phyloP scores from a whole-genome alignment of 2,797 vertebrate species.

The Lithobates sylvaticus region DNA sequence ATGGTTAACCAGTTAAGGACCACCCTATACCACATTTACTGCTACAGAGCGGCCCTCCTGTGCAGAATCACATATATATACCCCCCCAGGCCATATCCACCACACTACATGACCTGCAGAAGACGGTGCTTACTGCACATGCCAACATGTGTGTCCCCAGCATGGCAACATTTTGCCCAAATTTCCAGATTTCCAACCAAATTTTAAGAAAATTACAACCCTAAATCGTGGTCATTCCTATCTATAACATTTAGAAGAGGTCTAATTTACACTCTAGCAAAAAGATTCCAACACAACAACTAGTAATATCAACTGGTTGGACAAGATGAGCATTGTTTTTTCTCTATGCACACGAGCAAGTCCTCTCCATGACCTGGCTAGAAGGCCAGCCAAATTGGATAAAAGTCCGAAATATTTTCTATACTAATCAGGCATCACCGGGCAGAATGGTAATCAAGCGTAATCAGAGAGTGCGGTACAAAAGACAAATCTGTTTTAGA shows the following conservation, averaged over 20 bases:
- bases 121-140: too few species aligned
- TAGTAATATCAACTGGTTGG: not conserved
- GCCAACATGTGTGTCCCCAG: too few species aligned
- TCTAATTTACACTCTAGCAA: not conserved
- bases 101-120: too few species aligned
- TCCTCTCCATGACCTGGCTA: not conserved
- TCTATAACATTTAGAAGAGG: not conserved
- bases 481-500: not conserved
- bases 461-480: slow-evolving; percentile 29
- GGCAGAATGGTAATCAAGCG: slow-evolving; percentile 25
- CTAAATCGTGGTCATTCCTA: too few species aligned
- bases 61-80: too few species aligned
- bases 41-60: too few species aligned
- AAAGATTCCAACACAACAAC: not conserved
- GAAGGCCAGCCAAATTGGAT: slow-evolving; percentile 12
- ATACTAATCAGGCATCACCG: slow-evolving; percentile 29
- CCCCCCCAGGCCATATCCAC: too few species aligned
- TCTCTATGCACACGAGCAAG: not conserved
- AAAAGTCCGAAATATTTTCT: slow-evolving; percentile 38
- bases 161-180: too few species aligned
- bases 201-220: too few species aligned
- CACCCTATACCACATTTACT: too few species aligned
- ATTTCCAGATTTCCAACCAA: too few species aligned
- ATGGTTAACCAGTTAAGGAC: too few species aligned
- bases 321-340: not conserved